Conservation (phyloP, 2,888 invertebrate species). For the Sericinus montela region DNA sequence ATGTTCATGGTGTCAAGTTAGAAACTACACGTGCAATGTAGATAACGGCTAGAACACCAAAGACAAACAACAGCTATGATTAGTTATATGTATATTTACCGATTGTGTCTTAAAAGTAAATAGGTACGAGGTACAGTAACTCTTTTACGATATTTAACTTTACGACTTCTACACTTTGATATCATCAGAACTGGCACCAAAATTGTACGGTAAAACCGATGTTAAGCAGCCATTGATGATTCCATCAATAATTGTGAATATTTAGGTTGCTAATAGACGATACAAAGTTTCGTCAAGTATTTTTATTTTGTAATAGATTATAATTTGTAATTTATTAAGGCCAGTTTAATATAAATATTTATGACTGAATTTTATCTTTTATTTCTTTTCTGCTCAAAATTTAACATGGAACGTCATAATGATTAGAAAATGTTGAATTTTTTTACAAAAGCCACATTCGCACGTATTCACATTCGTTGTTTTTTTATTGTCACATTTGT, state of each 20-base stretch:
- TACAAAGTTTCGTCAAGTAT: conserved; percentile 41
- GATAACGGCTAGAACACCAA: conserved; percentile 76
- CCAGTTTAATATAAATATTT: conserved; percentile 66
- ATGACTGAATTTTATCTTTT: conserved; percentile 33
- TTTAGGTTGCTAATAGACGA: conserved; percentile 22
- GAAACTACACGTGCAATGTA: conserved; percentile 35
- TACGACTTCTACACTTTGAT: conserved; percentile 14
- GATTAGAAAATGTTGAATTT: no score
- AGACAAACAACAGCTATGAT: conserved; percentile 51
- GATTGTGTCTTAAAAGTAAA: conserved; percentile 34
- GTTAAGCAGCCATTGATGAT: conserved; percentile 14
- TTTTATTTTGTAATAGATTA: conserved; percentile 30
- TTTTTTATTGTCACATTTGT: no score
- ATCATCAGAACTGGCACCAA: conserved; percentile 20
- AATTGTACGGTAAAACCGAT: conserved; percentile 47
- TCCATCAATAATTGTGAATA: conserved; percentile 16
- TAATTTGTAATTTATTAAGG: conserved; percentile 64
- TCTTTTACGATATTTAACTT: conserved; percentile 21
- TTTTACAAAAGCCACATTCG: no score
- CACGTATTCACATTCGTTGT: no score
- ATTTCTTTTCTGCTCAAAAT: conserved; percentile 22
- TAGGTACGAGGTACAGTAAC: conserved; percentile 35
- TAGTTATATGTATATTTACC: conserved; percentile 36
- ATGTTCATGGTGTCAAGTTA: conserved; percentile 31
- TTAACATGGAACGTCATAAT: no score